Percentiles rank a stretch among this genome's conserved stretches.
Evolutionary conservation across 2,113 vertebrate species (phyloP).

Genomic region (Aplodontia rufa): DNA sequence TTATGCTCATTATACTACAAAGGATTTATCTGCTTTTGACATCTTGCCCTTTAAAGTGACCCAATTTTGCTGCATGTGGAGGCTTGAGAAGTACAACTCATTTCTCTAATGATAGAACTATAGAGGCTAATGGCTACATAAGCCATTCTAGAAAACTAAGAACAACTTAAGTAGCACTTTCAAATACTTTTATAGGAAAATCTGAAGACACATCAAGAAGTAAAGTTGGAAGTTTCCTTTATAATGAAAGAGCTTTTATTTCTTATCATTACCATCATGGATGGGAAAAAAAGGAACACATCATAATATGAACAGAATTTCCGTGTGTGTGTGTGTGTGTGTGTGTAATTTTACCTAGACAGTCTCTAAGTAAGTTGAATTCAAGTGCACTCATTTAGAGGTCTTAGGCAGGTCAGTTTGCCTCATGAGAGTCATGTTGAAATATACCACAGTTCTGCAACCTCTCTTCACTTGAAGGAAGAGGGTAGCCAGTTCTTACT

Average conservation of each 20-base stretch:
- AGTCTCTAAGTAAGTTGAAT: background rate
- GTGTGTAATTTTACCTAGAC: background rate
- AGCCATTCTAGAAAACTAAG: conserved; percentile 68
- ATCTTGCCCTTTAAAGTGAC: conserved; percentile 84
- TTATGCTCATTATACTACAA: conserved; percentile 83
- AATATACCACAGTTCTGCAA: background rate
- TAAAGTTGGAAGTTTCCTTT: conserved; percentile 68
- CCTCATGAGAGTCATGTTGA: background rate
- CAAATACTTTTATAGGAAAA: conserved; percentile 72
- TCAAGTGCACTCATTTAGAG: background rate
- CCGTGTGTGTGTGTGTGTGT: background rate
- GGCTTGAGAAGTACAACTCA: conserved; percentile 78
- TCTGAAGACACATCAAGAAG: conserved; percentile 66
- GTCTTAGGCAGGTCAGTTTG: background rate
- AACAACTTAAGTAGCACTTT: conserved; percentile 73
- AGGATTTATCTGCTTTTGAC: conserved; percentile 82
- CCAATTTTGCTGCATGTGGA: conserved; percentile 78
- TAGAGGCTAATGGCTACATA: conserved; percentile 72
- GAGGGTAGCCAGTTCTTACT: background rate
- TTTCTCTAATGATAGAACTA: conserved; percentile 80
- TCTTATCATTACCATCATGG: conserved; percentile 43
- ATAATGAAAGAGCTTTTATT: conserved; percentile 66
- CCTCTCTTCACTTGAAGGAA: conserved; percentile 8
- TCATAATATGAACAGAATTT: conserved; percentile 39
- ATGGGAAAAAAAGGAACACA: conserved; percentile 10